phyloP scores from a whole-genome alignment of 2,888 invertebrate species.

The Trissonchulus latispiculum region DNA sequence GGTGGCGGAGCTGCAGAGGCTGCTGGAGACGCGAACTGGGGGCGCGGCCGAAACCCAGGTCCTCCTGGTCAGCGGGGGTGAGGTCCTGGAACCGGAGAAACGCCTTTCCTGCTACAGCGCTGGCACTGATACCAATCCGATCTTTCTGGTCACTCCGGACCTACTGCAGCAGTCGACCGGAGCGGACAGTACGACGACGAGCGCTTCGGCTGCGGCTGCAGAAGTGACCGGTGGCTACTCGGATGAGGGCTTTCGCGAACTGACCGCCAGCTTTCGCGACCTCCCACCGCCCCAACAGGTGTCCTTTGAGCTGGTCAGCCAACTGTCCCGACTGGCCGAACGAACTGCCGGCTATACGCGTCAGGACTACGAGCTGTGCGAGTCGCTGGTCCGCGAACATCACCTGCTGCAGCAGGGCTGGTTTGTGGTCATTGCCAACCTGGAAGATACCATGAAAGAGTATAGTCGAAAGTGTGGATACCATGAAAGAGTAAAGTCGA shows the following conservation, averaged over 20 bases:
- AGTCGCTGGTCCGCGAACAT: constrained; percentile 24
- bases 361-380: neutral
- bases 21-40: constrained; percentile 63
- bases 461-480: no score
- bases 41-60: constrained; percentile 72
- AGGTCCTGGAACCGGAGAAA: constrained; percentile 64
- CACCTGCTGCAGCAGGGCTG: constrained; percentile 26
- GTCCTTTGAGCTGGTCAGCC: neutral
- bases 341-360: neutral
- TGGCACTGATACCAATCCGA: constrained; percentile 42
- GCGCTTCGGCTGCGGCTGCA: no score
- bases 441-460: no score
- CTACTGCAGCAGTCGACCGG: no score
- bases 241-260: neutral
- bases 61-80: constrained; percentile 83
- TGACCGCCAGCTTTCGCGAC: neutral
- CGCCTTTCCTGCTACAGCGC: constrained; percentile 74
- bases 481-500: no score
- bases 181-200: no score
- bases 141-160: constrained; percentile 18
- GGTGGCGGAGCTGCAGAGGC: constrained; percentile 67
- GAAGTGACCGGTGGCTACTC: neutral
- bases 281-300: neutral
- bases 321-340: neutral
- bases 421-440: constrained; percentile 25